A percentile compares a stretch with the other conserved stretches of the same genome.
Conservation (phyloP, 2,113 vertebrate species). For the Pan paniscus region DNA sequence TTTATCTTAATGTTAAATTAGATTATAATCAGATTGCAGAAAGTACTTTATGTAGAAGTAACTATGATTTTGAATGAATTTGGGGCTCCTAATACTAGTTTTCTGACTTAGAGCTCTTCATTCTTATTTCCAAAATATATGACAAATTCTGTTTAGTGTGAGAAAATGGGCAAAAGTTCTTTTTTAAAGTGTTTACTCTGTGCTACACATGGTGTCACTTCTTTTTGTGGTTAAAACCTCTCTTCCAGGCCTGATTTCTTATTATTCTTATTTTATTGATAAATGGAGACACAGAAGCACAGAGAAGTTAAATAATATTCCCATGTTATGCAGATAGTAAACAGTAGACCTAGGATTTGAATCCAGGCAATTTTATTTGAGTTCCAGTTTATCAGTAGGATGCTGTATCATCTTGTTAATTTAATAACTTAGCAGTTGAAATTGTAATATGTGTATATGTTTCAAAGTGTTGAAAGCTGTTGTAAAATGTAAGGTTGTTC, state of each 20-base stretch:
- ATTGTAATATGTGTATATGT: neutral
- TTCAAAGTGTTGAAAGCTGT: constrained; percentile 7
- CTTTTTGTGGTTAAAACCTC: constrained; percentile 19
- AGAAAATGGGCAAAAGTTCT: neutral
- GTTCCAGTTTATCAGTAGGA: neutral
- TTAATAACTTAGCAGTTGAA: neutral
- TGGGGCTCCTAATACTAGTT: constrained; percentile 40
- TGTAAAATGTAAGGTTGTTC: neutral
- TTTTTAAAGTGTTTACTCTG: neutral
- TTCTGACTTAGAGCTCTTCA: constrained; percentile 70
- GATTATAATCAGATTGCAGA: constrained; percentile 57
- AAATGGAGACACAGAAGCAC: neutral
- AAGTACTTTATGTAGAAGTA: constrained; percentile 59
- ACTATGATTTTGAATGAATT: constrained; percentile 76
- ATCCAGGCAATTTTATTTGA: constrained; percentile 48
- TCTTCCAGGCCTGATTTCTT: neutral
- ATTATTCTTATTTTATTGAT: neutral
- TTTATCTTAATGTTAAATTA: constrained; percentile 63
- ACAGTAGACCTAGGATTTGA: neutral
- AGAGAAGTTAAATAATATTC: constrained; percentile 5
- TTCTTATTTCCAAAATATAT: constrained; percentile 65
- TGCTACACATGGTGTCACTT: neutral
- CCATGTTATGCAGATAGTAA: neutral
- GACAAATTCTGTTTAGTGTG: neutral
- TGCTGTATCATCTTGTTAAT: neutral